Conservation (phyloP, 2,888 invertebrate genomes). For the Drosophila melanosoma region DNA sequence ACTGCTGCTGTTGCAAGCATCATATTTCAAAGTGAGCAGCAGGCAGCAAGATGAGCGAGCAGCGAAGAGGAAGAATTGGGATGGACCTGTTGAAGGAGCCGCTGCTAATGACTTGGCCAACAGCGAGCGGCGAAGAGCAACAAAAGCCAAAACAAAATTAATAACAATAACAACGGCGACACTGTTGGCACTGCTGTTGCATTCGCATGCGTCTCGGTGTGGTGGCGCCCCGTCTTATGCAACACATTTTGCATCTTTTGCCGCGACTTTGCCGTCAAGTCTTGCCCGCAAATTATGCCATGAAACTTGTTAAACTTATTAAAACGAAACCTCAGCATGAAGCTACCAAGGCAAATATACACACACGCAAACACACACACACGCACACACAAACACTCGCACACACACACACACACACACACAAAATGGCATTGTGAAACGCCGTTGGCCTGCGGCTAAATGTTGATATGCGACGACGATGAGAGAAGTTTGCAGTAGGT, state of each 20-base stretch:
- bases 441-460: constrained; percentile 34
- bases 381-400: constrained; percentile 18
- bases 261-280: constrained; percentile 47
- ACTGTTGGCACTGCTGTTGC: constrained; percentile 27
- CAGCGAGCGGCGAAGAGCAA: constrained; percentile 9
- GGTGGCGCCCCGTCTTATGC: constrained; percentile 33
- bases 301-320: constrained; percentile 81
- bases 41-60: constrained; percentile 15
- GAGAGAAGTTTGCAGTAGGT: constrained; percentile 59
- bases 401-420: constrained; percentile 11
- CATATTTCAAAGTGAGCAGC: constrained; percentile 44
- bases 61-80: neutral
- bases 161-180: constrained; percentile 4
- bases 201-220: constrained; percentile 10
- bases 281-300: constrained; percentile 76
- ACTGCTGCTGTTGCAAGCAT: constrained; percentile 27
- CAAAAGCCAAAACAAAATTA: neutral
- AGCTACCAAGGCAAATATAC: constrained; percentile 68
- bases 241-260: constrained; percentile 41
- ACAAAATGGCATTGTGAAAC: neutral
- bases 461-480: constrained; percentile 40
- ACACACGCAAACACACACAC: constrained; percentile 13
- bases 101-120: constrained; percentile 11
- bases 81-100: constrained; percentile 47
- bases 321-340: constrained; percentile 78